These are phyloP conservation scores for Eleutherodactylus coqui DNA, from an alignment of 2,797 vertebrate genomes.

Conservation along the genomic window DNA sequence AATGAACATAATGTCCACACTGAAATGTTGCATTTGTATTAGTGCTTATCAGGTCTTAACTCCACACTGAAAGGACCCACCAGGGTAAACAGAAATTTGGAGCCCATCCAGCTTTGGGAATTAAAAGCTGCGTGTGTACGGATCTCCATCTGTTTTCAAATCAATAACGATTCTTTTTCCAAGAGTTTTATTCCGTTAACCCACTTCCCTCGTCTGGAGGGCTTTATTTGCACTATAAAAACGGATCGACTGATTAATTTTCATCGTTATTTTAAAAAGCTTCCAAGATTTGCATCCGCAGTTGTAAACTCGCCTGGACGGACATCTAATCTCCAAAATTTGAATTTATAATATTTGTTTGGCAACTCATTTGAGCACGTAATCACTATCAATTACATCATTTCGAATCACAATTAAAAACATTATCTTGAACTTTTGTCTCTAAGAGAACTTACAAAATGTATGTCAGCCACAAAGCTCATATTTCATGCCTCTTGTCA, in stretches of 20 bases:
- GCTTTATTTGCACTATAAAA: conserved; percentile 50
- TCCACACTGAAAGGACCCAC: conserved; percentile 39
- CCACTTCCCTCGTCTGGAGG: conserved; percentile 40
- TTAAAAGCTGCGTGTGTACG: conserved; percentile 48
- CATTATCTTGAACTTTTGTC: conserved; percentile 26
- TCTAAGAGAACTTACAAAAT: conserved; percentile 19
- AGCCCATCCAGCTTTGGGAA: conserved; percentile 54
- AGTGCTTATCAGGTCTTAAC: conserved; percentile 51
- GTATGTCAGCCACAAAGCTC: conserved; percentile 11
- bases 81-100: conserved; percentile 58
- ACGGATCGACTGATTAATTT: conserved; percentile 40
- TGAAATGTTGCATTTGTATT: conserved; percentile 39
- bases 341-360: conserved; percentile 57
- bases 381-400: conserved; percentile 59
- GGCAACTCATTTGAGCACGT: conserved; percentile 42
- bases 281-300: conserved; percentile 47
- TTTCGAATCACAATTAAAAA: conserved; percentile 47
- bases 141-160: conserved; percentile 60
- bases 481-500: conserved; percentile 9
- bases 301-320: conserved; percentile 45
- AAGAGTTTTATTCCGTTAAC: conserved; percentile 51
- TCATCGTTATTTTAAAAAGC: conserved; percentile 44
- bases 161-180: conserved; percentile 57
- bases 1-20: conserved; percentile 29
- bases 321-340: conserved; percentile 46